Evolutionary conservation across 2,888 invertebrate species (phyloP).

Genomic region (Lepidocyrtoides sp.): DNA sequence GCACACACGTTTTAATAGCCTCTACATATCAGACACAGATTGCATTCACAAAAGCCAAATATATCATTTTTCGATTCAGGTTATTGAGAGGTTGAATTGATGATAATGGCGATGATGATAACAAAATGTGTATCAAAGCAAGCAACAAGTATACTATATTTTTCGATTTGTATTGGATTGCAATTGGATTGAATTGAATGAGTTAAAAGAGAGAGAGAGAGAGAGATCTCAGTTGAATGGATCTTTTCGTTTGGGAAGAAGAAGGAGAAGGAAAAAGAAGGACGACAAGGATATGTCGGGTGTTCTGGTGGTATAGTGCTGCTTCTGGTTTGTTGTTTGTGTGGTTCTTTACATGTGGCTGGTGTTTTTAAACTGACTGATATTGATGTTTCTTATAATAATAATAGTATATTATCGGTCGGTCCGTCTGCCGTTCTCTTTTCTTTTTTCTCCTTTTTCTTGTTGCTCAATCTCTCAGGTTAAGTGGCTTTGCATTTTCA

Average conservation of each 20-base stretch:
- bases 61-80: conserved; percentile 21
- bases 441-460: background rate
- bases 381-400: background rate
- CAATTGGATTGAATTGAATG: conserved; percentile 34
- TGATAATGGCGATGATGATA: background rate
- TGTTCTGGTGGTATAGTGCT: background rate
- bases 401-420: conserved; percentile 5
- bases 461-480: conserved; percentile 8
- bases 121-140: conserved; percentile 32
- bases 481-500: background rate
- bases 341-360: background rate
- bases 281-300: conserved; percentile 3
- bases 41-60: conserved; percentile 16
- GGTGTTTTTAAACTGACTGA: conserved; percentile 3
- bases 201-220: no score
- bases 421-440: background rate
- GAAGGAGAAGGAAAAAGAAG: conserved; percentile 3
- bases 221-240: conserved; percentile 18
- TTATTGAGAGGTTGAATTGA: conserved; percentile 34
- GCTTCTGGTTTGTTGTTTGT: conserved; percentile 11
- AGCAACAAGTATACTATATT: conserved; percentile 3
- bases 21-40: background rate
- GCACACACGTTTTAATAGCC: background rate
- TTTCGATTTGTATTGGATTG: conserved; percentile 41
- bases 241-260: conserved; percentile 18